Evolutionary conservation across 1,140 invertebrate genomes (phyloP).

Genomic region (Medauroidea extradentata): DNA sequence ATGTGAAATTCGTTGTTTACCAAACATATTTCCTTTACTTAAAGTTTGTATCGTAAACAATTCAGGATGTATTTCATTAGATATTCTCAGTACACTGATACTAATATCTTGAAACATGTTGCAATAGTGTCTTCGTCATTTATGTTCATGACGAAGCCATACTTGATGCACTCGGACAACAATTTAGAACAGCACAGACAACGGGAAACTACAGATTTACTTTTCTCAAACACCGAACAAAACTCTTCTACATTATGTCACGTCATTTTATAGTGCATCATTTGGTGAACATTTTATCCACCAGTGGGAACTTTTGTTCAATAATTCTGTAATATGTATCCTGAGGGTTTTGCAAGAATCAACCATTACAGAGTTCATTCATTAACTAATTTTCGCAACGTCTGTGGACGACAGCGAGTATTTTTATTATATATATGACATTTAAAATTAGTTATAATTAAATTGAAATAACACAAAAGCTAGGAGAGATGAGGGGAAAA

Average conservation of each 20-base stretch:
- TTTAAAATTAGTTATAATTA: too few relatives aligned
- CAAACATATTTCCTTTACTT: constrained; percentile 3
- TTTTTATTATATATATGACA: too few relatives aligned
- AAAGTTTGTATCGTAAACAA: constrained; percentile 1
- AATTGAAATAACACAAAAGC: too few relatives aligned
- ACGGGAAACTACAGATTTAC: constrained; percentile 1
- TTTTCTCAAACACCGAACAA: constrained; percentile 6
- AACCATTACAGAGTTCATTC: too few relatives aligned
- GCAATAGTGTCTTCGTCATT: not conserved
- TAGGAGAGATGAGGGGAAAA: too few relatives aligned
- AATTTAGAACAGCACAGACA: not conserved
- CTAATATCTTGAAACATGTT: not conserved
- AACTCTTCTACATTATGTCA: constrained; percentile 1
- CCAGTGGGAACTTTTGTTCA: too few relatives aligned
- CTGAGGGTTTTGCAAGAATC: too few relatives aligned
- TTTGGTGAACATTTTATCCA: too few relatives aligned
- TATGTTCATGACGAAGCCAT: not conserved
- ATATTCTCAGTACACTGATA: constrained; percentile 4
- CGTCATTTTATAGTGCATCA: not conserved
- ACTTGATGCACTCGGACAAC: not conserved
- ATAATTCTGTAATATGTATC: too few relatives aligned
- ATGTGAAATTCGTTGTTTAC: constrained; percentile 16
- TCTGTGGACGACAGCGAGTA: too few relatives aligned
- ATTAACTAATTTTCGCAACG: too few relatives aligned
- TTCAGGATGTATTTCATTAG: not conserved